These are phyloP conservation scores for Sylvia atricapilla DNA, from an alignment of 2,113 vertebrate genomes.

Conservation along the genomic window DNA sequence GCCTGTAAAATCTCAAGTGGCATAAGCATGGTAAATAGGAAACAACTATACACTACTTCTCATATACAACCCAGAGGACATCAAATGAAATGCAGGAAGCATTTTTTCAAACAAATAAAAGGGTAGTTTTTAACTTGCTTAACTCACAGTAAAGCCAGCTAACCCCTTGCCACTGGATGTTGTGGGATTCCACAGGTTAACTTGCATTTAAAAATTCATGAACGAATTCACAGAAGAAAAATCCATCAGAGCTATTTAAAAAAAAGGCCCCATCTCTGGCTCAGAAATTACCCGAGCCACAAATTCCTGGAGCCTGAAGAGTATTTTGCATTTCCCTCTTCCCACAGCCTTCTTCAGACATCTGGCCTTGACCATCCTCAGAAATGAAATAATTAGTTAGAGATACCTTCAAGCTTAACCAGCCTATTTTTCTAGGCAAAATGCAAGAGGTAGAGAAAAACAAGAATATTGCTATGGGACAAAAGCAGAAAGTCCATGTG, in stretches of 20 bases:
- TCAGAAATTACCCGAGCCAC: slow-evolving; percentile 1
- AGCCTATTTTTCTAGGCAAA: not conserved
- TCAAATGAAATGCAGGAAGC: not conserved
- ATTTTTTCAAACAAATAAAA: slow-evolving; percentile 26
- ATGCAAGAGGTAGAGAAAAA: not conserved
- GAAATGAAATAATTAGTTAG: not conserved
- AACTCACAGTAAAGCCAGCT: slow-evolving; percentile 4
- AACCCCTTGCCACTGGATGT: slow-evolving; percentile 31
- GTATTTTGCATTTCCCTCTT: slow-evolving; percentile 36
- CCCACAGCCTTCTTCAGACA: slow-evolving; percentile 9
- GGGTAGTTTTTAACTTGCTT: slow-evolving; percentile 29
- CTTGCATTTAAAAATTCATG: slow-evolving; percentile 36
- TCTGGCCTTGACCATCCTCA: not conserved
- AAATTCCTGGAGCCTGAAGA: slow-evolving; percentile 48
- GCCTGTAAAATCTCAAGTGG: not conserved
- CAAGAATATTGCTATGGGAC: not conserved
- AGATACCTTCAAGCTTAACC: not conserved
- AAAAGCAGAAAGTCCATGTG: not conserved
- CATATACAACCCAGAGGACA: not conserved
- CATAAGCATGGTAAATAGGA: not conserved
- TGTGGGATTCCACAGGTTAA: slow-evolving; percentile 56
- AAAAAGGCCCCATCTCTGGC: slow-evolving; percentile 48
- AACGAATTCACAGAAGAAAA: slow-evolving; percentile 56
- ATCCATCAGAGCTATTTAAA: slow-evolving; percentile 55
- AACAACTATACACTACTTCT: not conserved